Conservation (phyloP, 2,113 vertebrate genomes). For the Empidonax traillii region DNA sequence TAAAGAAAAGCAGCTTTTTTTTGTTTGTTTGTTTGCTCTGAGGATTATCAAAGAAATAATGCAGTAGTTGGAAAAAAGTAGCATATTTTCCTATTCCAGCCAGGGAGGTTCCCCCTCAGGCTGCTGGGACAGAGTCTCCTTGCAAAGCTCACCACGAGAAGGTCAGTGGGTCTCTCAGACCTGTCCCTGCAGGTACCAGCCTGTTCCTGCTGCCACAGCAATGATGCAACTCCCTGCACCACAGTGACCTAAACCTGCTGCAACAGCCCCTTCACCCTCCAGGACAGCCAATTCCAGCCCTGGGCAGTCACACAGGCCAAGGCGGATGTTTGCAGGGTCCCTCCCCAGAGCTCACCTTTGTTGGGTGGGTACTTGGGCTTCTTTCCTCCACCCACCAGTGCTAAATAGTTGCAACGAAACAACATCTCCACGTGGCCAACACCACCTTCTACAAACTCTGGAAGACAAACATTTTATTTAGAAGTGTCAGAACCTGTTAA, state of each 20-base stretch:
- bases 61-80: not conserved
- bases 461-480: slow-evolving; percentile 3
- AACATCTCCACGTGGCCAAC: slow-evolving; percentile 97
- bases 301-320: not conserved
- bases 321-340: not conserved
- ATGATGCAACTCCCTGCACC: not conserved
- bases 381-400: slow-evolving; percentile 95
- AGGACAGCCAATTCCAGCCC: rapidly evolving
- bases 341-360: slow-evolving; percentile 82
- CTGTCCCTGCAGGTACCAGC: not conserved
- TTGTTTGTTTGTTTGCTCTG: not conserved
- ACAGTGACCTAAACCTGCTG: not conserved
- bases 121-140: not conserved
- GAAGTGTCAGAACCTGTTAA: not conserved
- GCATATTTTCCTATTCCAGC: not conserved
- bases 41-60: not conserved
- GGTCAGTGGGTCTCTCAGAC: not conserved
- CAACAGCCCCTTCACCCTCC: not conserved
- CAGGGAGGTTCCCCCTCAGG: not conserved
- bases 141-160: not conserved
- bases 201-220: not conserved
- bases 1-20: not conserved
- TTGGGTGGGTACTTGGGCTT: slow-evolving; percentile 98
- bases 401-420: slow-evolving; percentile 97
- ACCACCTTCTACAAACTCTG: slow-evolving; percentile 96